Base-by-base conservation (phyloP, 2,797 vertebrate genomes). In the Chelon labrosus region DNA sequence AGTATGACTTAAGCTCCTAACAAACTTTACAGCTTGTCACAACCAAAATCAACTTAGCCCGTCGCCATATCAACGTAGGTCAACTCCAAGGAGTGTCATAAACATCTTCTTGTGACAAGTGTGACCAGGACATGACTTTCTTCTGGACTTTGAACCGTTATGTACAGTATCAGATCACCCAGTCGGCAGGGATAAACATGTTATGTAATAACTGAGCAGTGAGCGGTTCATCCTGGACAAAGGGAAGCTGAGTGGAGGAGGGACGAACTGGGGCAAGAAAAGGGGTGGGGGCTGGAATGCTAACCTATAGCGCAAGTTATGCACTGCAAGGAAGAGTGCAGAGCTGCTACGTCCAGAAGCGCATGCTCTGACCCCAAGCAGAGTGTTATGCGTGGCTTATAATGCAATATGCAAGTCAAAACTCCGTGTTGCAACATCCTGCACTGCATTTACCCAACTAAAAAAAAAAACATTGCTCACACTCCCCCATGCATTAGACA, bases 201-300 rank as follows among this genome's bases (percentile, higher is more conserved):
- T 94, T 95, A 93, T 70, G 88, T 50, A 95, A 94, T 77, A 20
- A 57, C 49, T 46, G 67, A 72, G 62, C 46, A 52, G 77, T 44
- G 74, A 80, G 84, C 85, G 72, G 75, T 70, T 69, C 38, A 67
- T 73, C 74, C 82, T 37, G 83, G 81, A 91, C 90, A 92, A 92
- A 82, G 71, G 77, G 65, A 70, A 56, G 41, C 27, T 55, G 42
- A 73, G 59, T 72, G 76, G 52, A 49, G 79, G 35, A 75, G 11
- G 57, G 31, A 17, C 39, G 27, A 65, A 38, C 0, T 42, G 79
- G 75, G 77, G 73, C 22, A 31, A 59, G 57, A 10, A 61, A 73
- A 58, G 60, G 63, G 60, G 22, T 1, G 62, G 64, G 77, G 80
- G 68, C 55, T 70, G 82, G 73, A 85, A 88, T 84, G 70, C 54